These are phyloP conservation scores for Campoletis raptor DNA, from an alignment of 2,888 invertebrate species.

Conservation along the genomic window DNA sequence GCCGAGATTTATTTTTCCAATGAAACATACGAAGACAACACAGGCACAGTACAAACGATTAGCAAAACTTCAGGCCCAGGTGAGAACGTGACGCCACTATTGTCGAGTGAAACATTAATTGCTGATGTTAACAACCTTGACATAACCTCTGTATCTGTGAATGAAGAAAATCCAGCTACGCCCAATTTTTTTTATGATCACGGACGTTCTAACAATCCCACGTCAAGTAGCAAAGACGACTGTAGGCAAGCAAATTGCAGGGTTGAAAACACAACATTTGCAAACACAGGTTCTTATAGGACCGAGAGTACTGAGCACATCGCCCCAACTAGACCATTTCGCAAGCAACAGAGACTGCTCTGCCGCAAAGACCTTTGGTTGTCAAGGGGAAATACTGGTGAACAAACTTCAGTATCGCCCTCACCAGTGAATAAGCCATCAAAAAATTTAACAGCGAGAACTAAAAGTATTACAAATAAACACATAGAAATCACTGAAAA, in stretches of 20 bases:
- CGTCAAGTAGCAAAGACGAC: neutral
- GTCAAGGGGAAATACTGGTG: neutral
- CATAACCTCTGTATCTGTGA: neutral
- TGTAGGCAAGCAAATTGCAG: neutral
- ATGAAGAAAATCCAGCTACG: neutral
- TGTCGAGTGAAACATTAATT: neutral
- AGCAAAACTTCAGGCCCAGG: neutral
- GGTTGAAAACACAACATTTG: neutral
- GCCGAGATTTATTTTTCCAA: conserved; percentile 78
- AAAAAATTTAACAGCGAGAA: neutral
- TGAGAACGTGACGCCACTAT: neutral
- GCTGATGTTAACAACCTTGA: neutral
- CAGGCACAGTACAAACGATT: conserved; percentile 1
- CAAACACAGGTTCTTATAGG: neutral
- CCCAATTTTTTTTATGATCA: conserved; percentile 2
- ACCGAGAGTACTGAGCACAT: neutral
- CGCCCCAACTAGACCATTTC: neutral
- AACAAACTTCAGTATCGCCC: neutral
- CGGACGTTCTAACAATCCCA: neutral
- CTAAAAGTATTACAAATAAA: neutral
- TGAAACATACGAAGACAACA: conserved; percentile 65
- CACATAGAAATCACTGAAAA: neutral
- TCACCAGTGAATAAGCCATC: neutral
- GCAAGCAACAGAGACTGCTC: conserved; percentile 9
- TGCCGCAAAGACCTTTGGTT: conserved; percentile 52